Base-by-base conservation (phyloP, 2,888 invertebrate species). In the Pilophorus perplexus region DNA sequence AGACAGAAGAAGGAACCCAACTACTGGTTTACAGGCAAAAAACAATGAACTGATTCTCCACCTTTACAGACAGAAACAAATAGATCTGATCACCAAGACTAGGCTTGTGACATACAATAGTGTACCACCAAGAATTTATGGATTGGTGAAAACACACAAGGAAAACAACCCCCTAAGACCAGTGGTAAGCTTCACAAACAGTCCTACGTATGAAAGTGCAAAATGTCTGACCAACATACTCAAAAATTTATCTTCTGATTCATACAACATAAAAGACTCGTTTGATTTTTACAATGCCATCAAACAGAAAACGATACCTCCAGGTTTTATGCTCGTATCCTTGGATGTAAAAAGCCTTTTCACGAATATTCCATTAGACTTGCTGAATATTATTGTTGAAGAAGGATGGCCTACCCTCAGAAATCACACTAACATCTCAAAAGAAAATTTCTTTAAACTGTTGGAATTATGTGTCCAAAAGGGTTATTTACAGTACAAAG, bases 31-130 rank as follows among this genome's bases (percentile, higher is more conserved):
- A 16, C 22, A 46, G 18, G 20, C 4, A 5, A 16, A 22, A 18
- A 46, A 46, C 12, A 46, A 46, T 46, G 46, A 46, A 10, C 46
- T 46, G 3, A 22, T 23, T 2, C 22, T 4, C 20, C 3, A 18
- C 22, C 6, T 50, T 16, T 50, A 50, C n/a, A 23, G 25, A 22
- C 20, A 50, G 6, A 50, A 50, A 50, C 50, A 50, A 50, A 50
- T 22, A 23, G 23, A 50, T 25, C 22, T 22, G 2, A 4, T 46
- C 16, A 46, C 46, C 10, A 46, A 46, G 18, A 18, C 5, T 20
- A 46, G 20, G 18, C 20, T 46, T 12, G 22, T 46, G 12, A 50
- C 6, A 50, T 50, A 50, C 6, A 50, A 50, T n/a, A 50, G 50
- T 25, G 25, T 50, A 20, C 12, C 44, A 5, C 44, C 44, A 6